These are phyloP conservation scores for Sphaerophoria taeniata DNA, from an alignment of 2,888 invertebrate species.

Conservation along the genomic window DNA sequence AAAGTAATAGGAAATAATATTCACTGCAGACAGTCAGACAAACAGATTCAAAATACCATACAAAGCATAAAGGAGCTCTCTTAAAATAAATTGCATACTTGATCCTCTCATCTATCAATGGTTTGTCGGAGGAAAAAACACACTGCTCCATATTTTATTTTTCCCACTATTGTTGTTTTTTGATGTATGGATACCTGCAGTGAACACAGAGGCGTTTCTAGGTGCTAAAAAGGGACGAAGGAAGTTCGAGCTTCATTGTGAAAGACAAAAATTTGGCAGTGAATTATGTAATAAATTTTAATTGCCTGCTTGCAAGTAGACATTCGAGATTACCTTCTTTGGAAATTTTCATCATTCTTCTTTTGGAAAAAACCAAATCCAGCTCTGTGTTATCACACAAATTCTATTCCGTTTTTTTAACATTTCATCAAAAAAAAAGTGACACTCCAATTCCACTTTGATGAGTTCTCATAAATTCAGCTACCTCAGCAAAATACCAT, in stretches of 20 bases:
- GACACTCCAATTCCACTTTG: slow-evolving; percentile 65
- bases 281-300: too few species aligned
- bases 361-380: neutral
- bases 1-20: slow-evolving; percentile 6
- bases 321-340: neutral
- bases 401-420: neutral
- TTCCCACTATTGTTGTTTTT: neutral
- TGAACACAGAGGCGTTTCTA: neutral
- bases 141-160: neutral
- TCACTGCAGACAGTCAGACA: slow-evolving; percentile 7
- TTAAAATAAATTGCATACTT: slow-evolving; percentile 68
- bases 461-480: slow-evolving; percentile 66
- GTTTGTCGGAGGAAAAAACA: slow-evolving; percentile 5
- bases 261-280: too few species aligned
- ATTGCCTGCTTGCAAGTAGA: too few species aligned
- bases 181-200: neutral
- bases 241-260: too few species aligned
- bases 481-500: slow-evolving; percentile 45
- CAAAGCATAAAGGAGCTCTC: slow-evolving; percentile 46
- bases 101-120: slow-evolving; percentile 69
- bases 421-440: slow-evolving; percentile 58
- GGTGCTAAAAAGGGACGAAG: too few species aligned
- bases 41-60: slow-evolving; percentile 1
- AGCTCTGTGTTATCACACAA: neutral
- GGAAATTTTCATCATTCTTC: neutral